Evolutionary conservation across 2,888 invertebrate species (phyloP), one percentile per base, ranked within the genome.

Genomic region (Hirtodrosophila duncani): DNA sequence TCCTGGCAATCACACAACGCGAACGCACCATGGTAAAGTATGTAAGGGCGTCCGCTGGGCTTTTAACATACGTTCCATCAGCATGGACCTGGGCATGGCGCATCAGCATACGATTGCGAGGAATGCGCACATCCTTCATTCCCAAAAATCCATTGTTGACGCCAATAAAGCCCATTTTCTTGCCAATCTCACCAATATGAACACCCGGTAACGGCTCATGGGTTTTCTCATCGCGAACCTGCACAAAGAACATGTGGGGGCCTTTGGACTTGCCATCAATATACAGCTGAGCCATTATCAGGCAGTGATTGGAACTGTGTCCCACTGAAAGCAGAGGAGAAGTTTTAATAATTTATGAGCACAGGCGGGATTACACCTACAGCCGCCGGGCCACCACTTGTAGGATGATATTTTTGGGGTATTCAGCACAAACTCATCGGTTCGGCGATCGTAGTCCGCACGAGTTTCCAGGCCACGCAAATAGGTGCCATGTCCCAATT

Each of bases 341-440:
- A 0, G 3, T 13, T 30, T 1, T 14, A 3, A 9, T 8, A 3
- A 3, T 7, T 1, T 0, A 4, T 13, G 1, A 11, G 3, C 1
- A 3, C n/a, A 17, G 7, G 4, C n/a, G 20, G 3, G 17, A 1
- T 3, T 16, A 1, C n/a, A 91, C 94, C 90, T 88, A 96, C 96
- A 89, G 81, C 94, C 93, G 3, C 97, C 98, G n/a, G 97, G 96
- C 97, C 97, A 98, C 96, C 96, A 98, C 88, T 98, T 98, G 83
- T 93, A 94, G 0, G 97, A 91, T 0, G 95, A 94, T 13, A 96
- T 86, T 0, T 93, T 93, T 1, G 98, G 98, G 41, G 94, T 94
- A 82, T 97, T 90, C 17, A 98, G 85, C 11, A 97, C 88, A 83
- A 98, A 98, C 87, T 97, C 94, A 83, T 95, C 88, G 0, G 91